Percentiles rank a stretch among this genome's conserved stretches.
Evolutionary conservation across 1,140 invertebrate genomes (phyloP).

Genomic region (Subanguina moxae): DNA sequence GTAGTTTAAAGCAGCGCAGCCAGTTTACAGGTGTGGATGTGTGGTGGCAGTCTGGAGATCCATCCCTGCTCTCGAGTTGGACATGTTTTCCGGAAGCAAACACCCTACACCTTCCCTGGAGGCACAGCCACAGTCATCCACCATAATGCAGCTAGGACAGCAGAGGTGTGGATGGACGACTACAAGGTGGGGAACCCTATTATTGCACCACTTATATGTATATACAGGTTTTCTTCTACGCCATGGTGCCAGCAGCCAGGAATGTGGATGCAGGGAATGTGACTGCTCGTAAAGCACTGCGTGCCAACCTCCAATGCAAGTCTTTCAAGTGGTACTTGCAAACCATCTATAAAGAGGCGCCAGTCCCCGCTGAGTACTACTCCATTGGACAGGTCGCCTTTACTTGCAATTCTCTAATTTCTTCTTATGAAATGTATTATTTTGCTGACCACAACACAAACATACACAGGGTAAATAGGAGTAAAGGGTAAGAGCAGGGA

Average conservation of each 20-base stretch:
- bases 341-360: constrained; percentile 91
- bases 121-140: constrained; percentile 69
- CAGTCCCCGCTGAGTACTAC: constrained; percentile 37
- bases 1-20: not conserved
- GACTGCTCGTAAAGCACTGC: constrained; percentile 70
- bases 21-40: constrained; percentile 75
- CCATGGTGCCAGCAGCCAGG: constrained; percentile 28
- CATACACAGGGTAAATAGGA: too few species aligned
- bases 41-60: constrained; percentile 86
- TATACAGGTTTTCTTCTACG: constrained; percentile 3
- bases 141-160: constrained; percentile 46
- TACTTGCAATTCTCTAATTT: constrained; percentile 40
- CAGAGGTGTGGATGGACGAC: constrained; percentile 78
- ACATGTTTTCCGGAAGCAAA: constrained; percentile 82
- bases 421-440: too few species aligned
- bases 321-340: constrained; percentile 95
- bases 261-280: constrained; percentile 69
- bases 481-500: too few species aligned
- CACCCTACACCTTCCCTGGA: constrained; percentile 87
- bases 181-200: constrained; percentile 69
- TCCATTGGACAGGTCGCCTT: constrained; percentile 59
- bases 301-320: constrained; percentile 83
- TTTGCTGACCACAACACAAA: too few species aligned
- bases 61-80: constrained; percentile 86
- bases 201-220: not conserved